A percentile compares a stretch with the other conserved stretches of the same genome.
Conservation (phyloP, 23 tunicate genomes). For the Oikopleura dioica region DNA sequence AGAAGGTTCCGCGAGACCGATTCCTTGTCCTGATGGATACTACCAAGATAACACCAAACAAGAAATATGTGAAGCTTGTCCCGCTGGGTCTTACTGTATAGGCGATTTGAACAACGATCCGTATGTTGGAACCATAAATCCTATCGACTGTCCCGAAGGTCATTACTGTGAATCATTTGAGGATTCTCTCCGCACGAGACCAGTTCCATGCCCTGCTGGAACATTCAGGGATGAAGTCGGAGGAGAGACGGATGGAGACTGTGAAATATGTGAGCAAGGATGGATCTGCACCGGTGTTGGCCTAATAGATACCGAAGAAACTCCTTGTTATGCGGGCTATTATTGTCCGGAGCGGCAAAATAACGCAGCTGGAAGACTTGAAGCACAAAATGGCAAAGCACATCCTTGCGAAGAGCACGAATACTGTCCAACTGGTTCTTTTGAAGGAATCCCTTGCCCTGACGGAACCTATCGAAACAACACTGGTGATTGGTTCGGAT, state of each 20-base stretch:
- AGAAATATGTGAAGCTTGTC: conserved; percentile 21
- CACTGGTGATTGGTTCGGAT: too few relatives aligned
- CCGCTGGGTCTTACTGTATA: conserved; percentile 44
- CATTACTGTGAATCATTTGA: conserved; percentile 52
- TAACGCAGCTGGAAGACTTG: too few relatives aligned
- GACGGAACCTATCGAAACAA: not conserved
- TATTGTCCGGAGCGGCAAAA: conserved; percentile 37
- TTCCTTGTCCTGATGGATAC: conserved; percentile 35
- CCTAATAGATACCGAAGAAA: too few relatives aligned
- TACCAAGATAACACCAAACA: conserved; percentile 34
- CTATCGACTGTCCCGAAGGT: conserved; percentile 33
- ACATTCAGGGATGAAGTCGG: conserved; percentile 40
- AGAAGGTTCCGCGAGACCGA: conserved; percentile 16
- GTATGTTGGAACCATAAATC: conserved; percentile 22
- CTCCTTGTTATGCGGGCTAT: conserved; percentile 40
- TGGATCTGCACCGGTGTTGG: not conserved
- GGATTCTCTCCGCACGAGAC: conserved; percentile 31
- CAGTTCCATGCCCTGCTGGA: conserved; percentile 70
- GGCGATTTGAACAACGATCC: conserved; percentile 15
- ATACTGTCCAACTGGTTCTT: not conserved
- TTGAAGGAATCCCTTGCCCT: not conserved
- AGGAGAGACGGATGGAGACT: conserved; percentile 20
- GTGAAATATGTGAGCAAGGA: conserved; percentile 3
- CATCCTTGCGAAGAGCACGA: not conserved
- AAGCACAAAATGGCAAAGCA: not conserved